These are phyloP conservation scores for Sarcophilus harrisii DNA, from an alignment of 2,797 vertebrate species.

Conservation along the genomic window DNA sequence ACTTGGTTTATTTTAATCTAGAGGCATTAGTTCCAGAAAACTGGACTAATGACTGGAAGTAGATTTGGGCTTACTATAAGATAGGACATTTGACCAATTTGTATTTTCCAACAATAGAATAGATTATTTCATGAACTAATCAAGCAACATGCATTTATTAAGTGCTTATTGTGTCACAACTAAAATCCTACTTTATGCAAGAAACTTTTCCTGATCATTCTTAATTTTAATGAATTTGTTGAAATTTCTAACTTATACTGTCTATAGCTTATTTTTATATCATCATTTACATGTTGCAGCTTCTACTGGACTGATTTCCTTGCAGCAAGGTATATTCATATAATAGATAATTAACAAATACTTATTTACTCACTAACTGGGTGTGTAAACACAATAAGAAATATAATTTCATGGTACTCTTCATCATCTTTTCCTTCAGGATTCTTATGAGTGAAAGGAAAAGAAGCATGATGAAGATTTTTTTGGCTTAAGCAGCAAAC, in stretches of 20 bases:
- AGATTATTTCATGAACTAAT: neutral
- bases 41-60: neutral
- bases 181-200: neutral
- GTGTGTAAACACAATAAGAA: neutral
- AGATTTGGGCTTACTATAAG: neutral
- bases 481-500: neutral
- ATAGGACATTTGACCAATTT: neutral
- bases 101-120: neutral
- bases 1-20: neutral
- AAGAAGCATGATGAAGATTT: neutral
- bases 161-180: neutral
- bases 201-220: neutral
- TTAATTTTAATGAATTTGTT: neutral
- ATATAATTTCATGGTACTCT: neutral
- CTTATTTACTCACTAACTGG: neutral
- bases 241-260: neutral
- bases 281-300: neutral
- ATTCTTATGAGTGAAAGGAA: neutral
- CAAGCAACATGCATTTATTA: neutral
- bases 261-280: neutral
- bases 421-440: neutral
- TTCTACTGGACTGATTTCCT: no score
- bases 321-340: rapidly evolving
- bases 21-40: neutral
- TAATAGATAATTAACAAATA: neutral